Evolutionary conservation across 2,888 invertebrate genomes (phyloP).

Genomic region (Microctonus hyperodae): DNA sequence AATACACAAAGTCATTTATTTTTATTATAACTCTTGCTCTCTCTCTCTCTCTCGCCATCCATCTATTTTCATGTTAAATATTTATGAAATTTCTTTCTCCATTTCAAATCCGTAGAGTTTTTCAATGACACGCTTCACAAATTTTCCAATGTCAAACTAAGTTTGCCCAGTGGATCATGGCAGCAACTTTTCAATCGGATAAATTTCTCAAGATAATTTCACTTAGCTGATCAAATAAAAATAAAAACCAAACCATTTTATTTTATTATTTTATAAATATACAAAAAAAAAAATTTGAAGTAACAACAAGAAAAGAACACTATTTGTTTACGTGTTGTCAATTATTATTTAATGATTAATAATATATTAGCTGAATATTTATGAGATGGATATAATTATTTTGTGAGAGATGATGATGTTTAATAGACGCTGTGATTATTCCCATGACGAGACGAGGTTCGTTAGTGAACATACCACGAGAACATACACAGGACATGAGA

Average conservation of each 20-base stretch:
- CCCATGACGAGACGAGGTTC: neutral
- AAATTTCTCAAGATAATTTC: neutral
- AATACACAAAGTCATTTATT: neutral
- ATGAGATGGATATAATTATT: neutral
- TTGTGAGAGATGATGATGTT: neutral
- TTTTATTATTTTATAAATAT: too few relatives aligned
- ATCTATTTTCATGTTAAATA: slow-evolving; percentile 47
- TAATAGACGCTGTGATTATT: slow-evolving; percentile 3
- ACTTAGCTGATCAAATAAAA: slow-evolving; percentile 1
- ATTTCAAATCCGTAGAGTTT: slow-evolving; percentile 35
- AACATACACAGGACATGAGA: neutral
- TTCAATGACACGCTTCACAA: slow-evolving; percentile 37
- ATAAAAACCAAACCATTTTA: neutral
- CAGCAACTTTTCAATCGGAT: neutral
- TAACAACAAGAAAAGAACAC: too few relatives aligned
- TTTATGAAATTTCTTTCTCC: slow-evolving; percentile 45
- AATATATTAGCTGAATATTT: neutral
- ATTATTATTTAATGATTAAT: neutral
- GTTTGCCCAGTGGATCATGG: neutral
- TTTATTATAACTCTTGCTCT: neutral
- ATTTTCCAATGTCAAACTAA: neutral
- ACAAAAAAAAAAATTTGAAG: too few relatives aligned
- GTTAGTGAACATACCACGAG: slow-evolving; percentile 6
- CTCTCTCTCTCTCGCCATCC: slow-evolving; percentile 26
- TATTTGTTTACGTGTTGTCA: too few relatives aligned